Percentiles rank a stretch among this genome's conserved stretches.
These are phyloP conservation scores for Elaphurus davidianus DNA, from an alignment of 2,113 vertebrate genomes.

Conservation along the genomic window DNA sequence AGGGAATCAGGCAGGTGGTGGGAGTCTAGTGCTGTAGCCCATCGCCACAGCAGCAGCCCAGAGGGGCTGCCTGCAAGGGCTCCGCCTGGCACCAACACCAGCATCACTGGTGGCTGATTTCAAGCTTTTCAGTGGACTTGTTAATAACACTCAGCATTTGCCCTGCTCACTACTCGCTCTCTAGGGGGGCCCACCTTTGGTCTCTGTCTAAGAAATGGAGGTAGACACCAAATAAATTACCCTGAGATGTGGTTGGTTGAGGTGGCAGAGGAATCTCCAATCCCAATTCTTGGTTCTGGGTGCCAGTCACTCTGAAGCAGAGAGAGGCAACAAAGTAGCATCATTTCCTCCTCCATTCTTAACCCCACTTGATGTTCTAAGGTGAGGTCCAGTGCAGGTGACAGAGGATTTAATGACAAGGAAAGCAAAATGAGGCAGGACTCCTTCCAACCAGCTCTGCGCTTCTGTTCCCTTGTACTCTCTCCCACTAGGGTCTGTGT, in stretches of 20 bases:
- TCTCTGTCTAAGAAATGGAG: not conserved
- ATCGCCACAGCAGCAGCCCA: not conserved
- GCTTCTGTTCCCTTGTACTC: not conserved
- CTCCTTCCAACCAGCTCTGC: not conserved
- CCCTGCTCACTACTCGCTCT: not conserved
- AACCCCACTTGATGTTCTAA: not conserved
- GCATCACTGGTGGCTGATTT: not conserved
- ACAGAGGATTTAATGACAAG: not conserved
- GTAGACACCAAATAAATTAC: not conserved
- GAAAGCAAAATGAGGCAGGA: not conserved
- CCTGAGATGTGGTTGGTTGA: not conserved
- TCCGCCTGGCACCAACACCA: too few species aligned
- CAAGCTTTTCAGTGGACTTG: not conserved
- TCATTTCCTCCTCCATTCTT: not conserved
- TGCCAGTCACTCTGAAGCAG: not conserved
- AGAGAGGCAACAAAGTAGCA: not conserved
- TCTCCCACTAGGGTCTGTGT: not conserved
- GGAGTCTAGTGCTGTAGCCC: not conserved
- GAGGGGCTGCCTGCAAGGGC: accelerated
- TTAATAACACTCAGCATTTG: not conserved
- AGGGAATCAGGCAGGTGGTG: conserved; percentile 67
- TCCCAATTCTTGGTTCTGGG: not conserved
- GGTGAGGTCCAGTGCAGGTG: accelerated
- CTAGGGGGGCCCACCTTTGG: not conserved
- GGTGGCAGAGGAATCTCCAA: not conserved